These are phyloP conservation scores for Aleiodes alternator DNA, from an alignment of 2,888 invertebrate genomes.

Conservation along the genomic window DNA sequence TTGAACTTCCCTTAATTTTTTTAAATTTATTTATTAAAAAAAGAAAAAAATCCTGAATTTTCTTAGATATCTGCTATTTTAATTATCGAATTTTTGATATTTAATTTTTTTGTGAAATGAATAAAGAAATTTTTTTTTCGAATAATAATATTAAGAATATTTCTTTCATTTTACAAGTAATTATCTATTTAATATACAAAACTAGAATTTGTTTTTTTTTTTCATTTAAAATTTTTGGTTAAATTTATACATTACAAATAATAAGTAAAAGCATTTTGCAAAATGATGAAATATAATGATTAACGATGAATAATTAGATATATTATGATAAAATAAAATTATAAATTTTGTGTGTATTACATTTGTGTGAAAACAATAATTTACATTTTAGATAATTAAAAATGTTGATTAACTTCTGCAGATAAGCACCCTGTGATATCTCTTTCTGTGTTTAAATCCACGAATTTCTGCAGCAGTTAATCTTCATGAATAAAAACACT, in stretches of 20 bases:
- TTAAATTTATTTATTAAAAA: too few relatives aligned
- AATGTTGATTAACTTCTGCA: background rate
- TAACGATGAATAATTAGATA: background rate
- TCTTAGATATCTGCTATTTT: too few relatives aligned
- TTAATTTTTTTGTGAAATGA: background rate
- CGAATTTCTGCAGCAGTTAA: constrained; percentile 14
- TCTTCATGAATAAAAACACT: background rate
- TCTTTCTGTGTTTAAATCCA: background rate
- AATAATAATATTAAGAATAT: constrained; percentile 7
- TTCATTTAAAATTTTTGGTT: constrained; percentile 68
- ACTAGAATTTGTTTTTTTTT: constrained; percentile 59
- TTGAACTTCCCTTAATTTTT: too few relatives aligned
- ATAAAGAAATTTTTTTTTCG: background rate
- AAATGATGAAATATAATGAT: constrained; percentile 19
- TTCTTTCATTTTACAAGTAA: constrained; percentile 16
- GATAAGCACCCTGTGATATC: constrained; percentile 16
- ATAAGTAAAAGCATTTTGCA: constrained; percentile 51
- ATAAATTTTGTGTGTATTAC: background rate
- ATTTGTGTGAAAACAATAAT: constrained; percentile 8
- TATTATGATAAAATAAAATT: background rate
- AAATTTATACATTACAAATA: constrained; percentile 63
- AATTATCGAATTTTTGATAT: constrained; percentile 42
- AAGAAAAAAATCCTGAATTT: too few relatives aligned
- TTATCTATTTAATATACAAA: constrained; percentile 71
- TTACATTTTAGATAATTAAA: constrained; percentile 12